Conservation (phyloP, 2,888 invertebrate species). For the Unio pictorum region DNA sequence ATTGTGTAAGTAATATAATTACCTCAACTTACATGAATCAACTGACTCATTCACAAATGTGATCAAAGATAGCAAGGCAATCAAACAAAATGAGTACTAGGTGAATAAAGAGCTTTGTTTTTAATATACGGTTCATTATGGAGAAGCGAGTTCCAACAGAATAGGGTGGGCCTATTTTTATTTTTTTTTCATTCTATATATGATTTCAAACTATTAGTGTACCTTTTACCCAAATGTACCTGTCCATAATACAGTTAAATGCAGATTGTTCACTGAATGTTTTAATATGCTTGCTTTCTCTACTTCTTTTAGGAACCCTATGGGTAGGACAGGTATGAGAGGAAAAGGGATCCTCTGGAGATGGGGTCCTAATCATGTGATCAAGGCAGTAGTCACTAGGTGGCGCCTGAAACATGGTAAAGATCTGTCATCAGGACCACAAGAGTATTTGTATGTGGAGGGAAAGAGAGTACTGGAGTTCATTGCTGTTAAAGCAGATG, state of each 20-base stretch:
- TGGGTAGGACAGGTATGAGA: slow-evolving; percentile 69
- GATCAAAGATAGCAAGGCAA: no score
- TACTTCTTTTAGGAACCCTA: slow-evolving; percentile 63
- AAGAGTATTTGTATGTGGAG: slow-evolving; percentile 50
- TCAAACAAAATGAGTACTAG: no score
- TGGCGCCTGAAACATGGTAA: slow-evolving; percentile 60
- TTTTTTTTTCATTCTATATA: background rate
- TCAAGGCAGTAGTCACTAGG: slow-evolving; percentile 66
- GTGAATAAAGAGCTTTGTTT: no score
- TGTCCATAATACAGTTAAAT: background rate
- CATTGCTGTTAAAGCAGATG: slow-evolving; percentile 49
- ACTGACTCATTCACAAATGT: no score
- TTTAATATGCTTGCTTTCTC: background rate
- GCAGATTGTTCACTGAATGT: background rate
- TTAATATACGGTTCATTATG: no score
- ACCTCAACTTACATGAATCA: no score
- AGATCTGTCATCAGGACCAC: slow-evolving; percentile 30
- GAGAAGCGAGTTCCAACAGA: no score
- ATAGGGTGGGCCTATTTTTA: no score
- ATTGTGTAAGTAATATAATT: no score
- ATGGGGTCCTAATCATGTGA: slow-evolving; percentile 72
- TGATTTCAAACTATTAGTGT: background rate
- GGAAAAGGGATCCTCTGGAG: slow-evolving; percentile 69
- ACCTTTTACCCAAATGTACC: background rate
- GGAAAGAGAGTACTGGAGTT: slow-evolving; percentile 61